Conservation (phyloP, 2,113 vertebrate genomes). For the Ahaetulla prasina region DNA sequence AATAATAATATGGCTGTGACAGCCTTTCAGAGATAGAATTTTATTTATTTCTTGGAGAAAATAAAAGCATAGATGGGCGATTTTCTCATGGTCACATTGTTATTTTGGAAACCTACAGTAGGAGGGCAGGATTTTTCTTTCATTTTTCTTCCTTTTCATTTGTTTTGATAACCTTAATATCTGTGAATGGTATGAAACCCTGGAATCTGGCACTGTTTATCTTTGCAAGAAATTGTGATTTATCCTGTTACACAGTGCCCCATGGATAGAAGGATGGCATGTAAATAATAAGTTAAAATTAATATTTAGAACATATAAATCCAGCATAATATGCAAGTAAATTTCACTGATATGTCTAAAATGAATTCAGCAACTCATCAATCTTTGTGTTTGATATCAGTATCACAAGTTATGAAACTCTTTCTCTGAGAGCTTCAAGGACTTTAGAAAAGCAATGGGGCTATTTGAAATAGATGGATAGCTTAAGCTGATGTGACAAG, state of each 20-base stretch:
- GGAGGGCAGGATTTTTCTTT: background rate
- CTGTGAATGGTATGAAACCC: background rate
- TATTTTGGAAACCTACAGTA: background rate
- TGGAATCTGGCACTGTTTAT: background rate
- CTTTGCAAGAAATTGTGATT: background rate
- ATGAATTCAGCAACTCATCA: too few species aligned
- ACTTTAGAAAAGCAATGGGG: too few species aligned
- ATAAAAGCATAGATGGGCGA: background rate
- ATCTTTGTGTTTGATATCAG: too few species aligned
- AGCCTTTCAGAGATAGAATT: accelerated
- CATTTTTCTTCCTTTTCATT: background rate
- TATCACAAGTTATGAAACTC: too few species aligned
- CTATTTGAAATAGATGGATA: too few species aligned
- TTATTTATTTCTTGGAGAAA: background rate
- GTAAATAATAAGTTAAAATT: too few species aligned
- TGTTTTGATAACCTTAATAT: background rate
- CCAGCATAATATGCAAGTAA: too few species aligned
- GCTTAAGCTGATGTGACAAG: too few species aligned
- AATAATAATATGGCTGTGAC: background rate
- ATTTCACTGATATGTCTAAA: too few species aligned
- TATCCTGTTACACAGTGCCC: background rate
- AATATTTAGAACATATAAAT: too few species aligned
- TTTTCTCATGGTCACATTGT: background rate
- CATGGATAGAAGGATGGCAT: too few species aligned
- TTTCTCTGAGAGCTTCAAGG: too few species aligned